Evolutionary conservation across 2,888 invertebrate species (phyloP).

Genomic region (Phalangium opilio): DNA sequence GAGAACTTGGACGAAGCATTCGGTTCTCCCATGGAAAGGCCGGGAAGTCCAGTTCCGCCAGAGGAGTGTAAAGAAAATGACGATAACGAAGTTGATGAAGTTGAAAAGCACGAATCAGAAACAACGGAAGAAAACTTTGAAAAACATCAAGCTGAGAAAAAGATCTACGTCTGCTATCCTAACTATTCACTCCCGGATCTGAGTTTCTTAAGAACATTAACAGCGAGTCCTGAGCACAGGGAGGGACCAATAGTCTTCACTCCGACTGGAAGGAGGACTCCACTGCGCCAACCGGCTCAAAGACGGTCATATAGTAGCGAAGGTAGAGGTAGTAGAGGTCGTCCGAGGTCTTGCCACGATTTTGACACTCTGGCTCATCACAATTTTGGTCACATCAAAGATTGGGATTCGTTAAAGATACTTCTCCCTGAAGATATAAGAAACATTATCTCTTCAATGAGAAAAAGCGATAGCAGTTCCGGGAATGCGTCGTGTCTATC

Average conservation of each 20-base stretch:
- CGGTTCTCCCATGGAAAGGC: neutral
- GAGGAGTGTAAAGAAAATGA: constrained; percentile 1
- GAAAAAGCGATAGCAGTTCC: neutral
- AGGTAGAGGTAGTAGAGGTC: constrained; percentile 10
- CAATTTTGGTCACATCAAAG: constrained; percentile 68
- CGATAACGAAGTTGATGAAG: too few relatives aligned
- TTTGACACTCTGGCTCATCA: constrained; percentile 62
- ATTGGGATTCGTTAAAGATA: constrained; percentile 84
- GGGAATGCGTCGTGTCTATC: too few relatives aligned
- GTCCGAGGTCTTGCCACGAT: constrained; percentile 63
- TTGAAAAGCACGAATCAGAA: neutral
- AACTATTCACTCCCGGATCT: constrained; percentile 78
- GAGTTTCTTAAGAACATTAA: constrained; percentile 49
- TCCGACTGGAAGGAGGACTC: neutral
- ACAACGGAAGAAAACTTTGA: constrained; percentile 3
- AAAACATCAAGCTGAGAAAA: constrained; percentile 12
- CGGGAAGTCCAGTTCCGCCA: neutral
- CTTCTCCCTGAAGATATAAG: constrained; percentile 56
- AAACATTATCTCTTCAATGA: constrained; percentile 23
- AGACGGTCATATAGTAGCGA: constrained; percentile 5
- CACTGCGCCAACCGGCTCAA: constrained; percentile 7
- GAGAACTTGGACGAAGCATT: neutral
- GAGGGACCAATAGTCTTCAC: constrained; percentile 6
- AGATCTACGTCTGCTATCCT: constrained; percentile 72
- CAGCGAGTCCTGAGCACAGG: constrained; percentile 23